Evolutionary conservation across 2,888 invertebrate species (phyloP).

Genomic region (Tetragonula carbonaria): DNA sequence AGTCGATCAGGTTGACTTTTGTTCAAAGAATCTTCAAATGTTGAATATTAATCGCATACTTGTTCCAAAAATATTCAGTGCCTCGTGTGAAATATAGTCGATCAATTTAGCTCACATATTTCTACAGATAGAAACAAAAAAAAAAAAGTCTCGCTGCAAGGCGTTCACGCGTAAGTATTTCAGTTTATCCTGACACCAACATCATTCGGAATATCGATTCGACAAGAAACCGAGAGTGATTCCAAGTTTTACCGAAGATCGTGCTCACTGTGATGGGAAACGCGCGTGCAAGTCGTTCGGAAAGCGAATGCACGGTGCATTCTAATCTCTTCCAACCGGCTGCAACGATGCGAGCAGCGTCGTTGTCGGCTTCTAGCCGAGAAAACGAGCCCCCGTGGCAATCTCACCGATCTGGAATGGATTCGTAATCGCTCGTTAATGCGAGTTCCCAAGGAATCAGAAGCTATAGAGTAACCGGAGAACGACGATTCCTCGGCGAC

Average conservation of each 20-base stretch:
- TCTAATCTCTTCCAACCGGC: constrained; percentile 51
- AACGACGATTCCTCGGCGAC: not conserved
- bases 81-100: too few relatives aligned
- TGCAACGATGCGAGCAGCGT: constrained; percentile 40
- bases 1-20: too few relatives aligned
- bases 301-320: constrained; percentile 49
- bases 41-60: too few relatives aligned
- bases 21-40: too few relatives aligned
- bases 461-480: not conserved
- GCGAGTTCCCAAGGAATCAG: constrained; percentile 32
- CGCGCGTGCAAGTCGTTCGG: constrained; percentile 33
- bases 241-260: not conserved
- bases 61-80: too few relatives aligned
- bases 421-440: constrained; percentile 55
- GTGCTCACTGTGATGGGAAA: not conserved
- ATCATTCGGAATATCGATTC: not conserved
- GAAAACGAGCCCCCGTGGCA: constrained; percentile 45
- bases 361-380: constrained; percentile 24
- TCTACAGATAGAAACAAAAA: not conserved
- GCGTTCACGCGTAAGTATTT: not conserved
- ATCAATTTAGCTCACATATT: too few relatives aligned
- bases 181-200: too few relatives aligned
- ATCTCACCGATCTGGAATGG: constrained; percentile 49
- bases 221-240: constrained; percentile 35
- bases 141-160: not conserved